phyloP scores from a whole-genome alignment of 1,140 invertebrate species.

The Phymorhynchus buccinoides region DNA sequence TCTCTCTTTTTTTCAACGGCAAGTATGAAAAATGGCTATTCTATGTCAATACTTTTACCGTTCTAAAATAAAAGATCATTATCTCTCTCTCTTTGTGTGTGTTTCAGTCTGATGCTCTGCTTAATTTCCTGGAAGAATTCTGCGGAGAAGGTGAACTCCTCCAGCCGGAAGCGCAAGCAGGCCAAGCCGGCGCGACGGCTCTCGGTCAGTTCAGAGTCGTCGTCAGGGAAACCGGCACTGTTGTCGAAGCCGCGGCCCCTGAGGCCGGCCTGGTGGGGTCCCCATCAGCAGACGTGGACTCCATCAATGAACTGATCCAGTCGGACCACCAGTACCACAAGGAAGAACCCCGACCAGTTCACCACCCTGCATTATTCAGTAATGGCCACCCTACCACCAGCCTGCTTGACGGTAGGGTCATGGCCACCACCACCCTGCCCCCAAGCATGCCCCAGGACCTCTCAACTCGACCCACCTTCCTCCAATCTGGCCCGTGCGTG shows the following conservation, averaged over 20 bases:
- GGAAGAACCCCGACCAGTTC: conserved; percentile 49
- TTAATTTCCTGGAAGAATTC: conserved; percentile 60
- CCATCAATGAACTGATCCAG: conserved; percentile 73
- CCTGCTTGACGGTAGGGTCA: neutral
- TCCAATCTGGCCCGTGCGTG: neutral
- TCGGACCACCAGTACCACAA: conserved; percentile 73
- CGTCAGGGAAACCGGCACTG: conserved; percentile 26
- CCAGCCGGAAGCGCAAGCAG: conserved; percentile 48
- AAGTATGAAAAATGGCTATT: too few species aligned
- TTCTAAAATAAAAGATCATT: too few species aligned
- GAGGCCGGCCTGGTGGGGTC: conserved; percentile 70
- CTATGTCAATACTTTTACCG: too few species aligned
- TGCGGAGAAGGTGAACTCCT: conserved; percentile 29
- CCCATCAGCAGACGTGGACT: conserved; percentile 73
- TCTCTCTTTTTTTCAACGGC: too few species aligned
- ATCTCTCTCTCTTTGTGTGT: too few species aligned
- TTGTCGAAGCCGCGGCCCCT: conserved; percentile 36
- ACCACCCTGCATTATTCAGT: conserved; percentile 31
- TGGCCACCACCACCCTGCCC: neutral
- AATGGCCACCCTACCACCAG: conserved; percentile 14
- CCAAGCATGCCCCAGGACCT: neutral
- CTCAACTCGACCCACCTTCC: neutral
- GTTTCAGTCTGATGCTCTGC: conserved; percentile 66
- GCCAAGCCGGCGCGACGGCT: conserved; percentile 45
- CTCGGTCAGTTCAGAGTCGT: conserved; percentile 37